Conservation (phyloP, 2,888 invertebrate species). For the Leucophora obtusa region DNA sequence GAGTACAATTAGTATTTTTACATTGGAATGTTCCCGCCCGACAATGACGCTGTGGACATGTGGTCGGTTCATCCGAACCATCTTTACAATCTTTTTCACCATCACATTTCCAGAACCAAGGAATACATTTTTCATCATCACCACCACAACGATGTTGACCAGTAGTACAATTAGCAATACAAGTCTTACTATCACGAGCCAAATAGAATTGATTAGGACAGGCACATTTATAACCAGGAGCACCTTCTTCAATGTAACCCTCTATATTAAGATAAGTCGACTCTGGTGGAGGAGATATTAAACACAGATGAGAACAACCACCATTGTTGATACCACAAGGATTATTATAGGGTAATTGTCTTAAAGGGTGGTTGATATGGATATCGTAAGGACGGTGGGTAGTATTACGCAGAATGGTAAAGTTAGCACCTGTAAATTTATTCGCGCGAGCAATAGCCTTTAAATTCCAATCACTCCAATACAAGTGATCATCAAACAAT, state of each 20-base stretch:
- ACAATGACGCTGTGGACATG: constrained; percentile 91
- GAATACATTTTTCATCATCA: constrained; percentile 84
- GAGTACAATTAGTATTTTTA: constrained; percentile 93
- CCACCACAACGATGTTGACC: constrained; percentile 82
- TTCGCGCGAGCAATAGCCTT: constrained; percentile 94
- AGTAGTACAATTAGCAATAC: constrained; percentile 95
- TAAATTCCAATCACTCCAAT: constrained; percentile 99
- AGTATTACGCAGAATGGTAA: constrained; percentile 89
- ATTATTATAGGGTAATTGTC: constrained; percentile 91
- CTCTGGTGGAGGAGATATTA: constrained; percentile 90
- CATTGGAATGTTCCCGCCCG: constrained; percentile 96
- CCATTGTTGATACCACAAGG: constrained; percentile 96
- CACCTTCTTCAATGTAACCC: constrained; percentile 89
- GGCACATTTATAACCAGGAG: constrained; percentile 89
- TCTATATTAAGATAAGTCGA: constrained; percentile 88
- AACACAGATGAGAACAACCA: constrained; percentile 96
- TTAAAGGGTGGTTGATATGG: constrained; percentile 92
- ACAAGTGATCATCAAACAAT: constrained; percentile 94
- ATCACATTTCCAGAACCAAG: constrained; percentile 91
- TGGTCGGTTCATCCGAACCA: constrained; percentile 91
- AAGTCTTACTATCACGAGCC: constrained; percentile 89
- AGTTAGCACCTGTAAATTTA: constrained; percentile 91
- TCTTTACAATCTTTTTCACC: constrained; percentile 96
- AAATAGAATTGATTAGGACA: constrained; percentile 97
- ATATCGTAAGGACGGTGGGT: constrained; percentile 97